Evolutionary conservation across 2,797 vertebrate genomes (phyloP), one percentile per base, ranked within the genome.

Genomic region (Coendou prehensilis): DNA sequence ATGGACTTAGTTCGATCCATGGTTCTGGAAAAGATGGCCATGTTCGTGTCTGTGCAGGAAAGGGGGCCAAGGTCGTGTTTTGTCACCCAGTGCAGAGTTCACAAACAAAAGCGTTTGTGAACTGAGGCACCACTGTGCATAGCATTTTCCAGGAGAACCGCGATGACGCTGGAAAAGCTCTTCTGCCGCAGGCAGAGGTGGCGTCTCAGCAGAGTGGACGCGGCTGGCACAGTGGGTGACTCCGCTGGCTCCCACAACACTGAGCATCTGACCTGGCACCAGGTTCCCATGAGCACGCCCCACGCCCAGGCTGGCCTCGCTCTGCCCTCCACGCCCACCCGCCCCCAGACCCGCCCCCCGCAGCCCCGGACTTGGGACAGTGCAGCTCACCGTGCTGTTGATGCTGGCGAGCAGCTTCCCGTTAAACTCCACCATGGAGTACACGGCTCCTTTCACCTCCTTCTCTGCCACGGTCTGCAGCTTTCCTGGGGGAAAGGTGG

Each of bases 401-500:
- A 99, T 99, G 99, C 99, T 99, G 98, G 99, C 99, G 96, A 99
- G 98, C 59, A 99, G 99, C 98, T 99, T 99, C 75, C 99, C 99
- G 0, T 99, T 99, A 98, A 99, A 99, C 94, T 99, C 99, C 98
- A 99, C 99, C 99, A 99, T 99, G 2, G 99, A 99, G 98, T 99
- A 99, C 90, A 99, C 99, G 0, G 99, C 99, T 75, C 99, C 99
- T 92, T 99, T 99, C 87, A 99, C 99, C 97, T 99, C 99, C 97
- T 99, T 99, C 98, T 99, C 99, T 11, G 99, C 99, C 96, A 99
- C 99, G 0, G 99, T 99, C 98, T 99, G 99, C 56, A 99, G 99
- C 97, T 99, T 99, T 84, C 99, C 99, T 99, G 98, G 64, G 88
- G 67, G 22, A n/a, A 11, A 86, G 33, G 9, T 0, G 67, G 4